phyloP scores from a whole-genome alignment of 2,113 vertebrate species.

The Zosterops hypoxanthus region DNA sequence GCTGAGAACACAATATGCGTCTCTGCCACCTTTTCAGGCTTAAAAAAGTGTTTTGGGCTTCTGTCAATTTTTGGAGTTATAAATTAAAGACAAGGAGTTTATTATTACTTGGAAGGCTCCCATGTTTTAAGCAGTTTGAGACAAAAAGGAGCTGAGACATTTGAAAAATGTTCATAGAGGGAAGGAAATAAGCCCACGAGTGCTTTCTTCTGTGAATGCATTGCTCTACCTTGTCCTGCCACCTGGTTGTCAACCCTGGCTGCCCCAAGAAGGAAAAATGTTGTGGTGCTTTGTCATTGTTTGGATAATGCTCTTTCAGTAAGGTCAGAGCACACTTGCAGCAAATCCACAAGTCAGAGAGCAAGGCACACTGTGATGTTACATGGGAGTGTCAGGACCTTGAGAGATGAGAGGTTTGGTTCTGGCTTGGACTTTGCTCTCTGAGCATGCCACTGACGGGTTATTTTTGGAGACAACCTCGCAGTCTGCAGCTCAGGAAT shows the following conservation, averaged over 20 bases:
- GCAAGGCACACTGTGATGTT: neutral
- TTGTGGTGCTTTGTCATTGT: slow-evolving; percentile 25
- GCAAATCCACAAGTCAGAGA: neutral
- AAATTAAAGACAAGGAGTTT: slow-evolving; percentile 47
- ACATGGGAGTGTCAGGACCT: neutral
- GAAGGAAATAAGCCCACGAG: neutral
- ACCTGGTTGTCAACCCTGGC: neutral
- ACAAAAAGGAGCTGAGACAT: neutral
- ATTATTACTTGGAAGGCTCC: slow-evolving; percentile 30
- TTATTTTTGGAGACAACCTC: slow-evolving; percentile 3
- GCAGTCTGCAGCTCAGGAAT: neutral
- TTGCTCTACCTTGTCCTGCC: slow-evolving; percentile 9
- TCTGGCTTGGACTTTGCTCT: neutral
- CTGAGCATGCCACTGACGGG: neutral
- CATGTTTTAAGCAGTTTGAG: slow-evolving; percentile 2
- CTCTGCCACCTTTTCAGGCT: slow-evolving; percentile 59
- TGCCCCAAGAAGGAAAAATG: neutral
- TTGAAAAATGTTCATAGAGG: neutral
- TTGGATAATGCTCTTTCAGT: slow-evolving; percentile 19
- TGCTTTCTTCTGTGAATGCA: neutral
- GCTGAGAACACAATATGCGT: slow-evolving; percentile 54
- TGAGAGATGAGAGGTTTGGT: neutral
- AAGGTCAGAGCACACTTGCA: slow-evolving; percentile 37
- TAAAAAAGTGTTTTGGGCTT: slow-evolving; percentile 42
- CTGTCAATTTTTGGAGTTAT: slow-evolving; percentile 44